Evolutionary conservation across 2,888 invertebrate genomes (phyloP), one percentile per base, ranked within the genome.

Genomic region (Candidula unifasciata): DNA sequence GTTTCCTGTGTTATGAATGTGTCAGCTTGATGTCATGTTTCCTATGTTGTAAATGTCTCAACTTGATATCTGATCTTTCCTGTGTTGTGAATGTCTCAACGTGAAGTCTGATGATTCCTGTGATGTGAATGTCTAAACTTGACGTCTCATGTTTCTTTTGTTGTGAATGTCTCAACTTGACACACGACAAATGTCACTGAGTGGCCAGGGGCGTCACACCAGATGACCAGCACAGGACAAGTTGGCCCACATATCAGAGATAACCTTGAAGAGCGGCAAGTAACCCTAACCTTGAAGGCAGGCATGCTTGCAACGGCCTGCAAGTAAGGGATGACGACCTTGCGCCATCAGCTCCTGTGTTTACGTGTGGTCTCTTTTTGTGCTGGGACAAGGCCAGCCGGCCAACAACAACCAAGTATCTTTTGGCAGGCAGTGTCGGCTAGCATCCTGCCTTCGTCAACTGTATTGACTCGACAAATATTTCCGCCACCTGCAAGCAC

Each of bases 391-490:
- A 37, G 33, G 37, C 35, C 78, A 78, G 64, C 60, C 21, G 64
- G 60, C 24, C 30, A 64, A 78, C 64, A 24, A 37, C 78, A 64
- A 78, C 27, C 44, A 6, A 44, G 52, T 52, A 52, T n/a, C 52
- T 52, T 66, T 57, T 77, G 77, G 35, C 57, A 21, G 33, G 18
- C 60, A 0, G 30, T 60, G 33, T 77, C 60, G 57, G 35, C 30
- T 3, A 24, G 33, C 1, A 30, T 60, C 60, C 57, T 21, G n/a
- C 35, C 60, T 13, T 33, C 60, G 60, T 60, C 57, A 76, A 33
- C 57, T 6, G 35, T 35, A 21, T 77, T 60, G 33, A 57, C 77
- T 60, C 77, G 35, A 6, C 52, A 76, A 57, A 76, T 52, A 76
- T 57, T 13, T 10, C 30, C 27, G 13, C 76, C 8, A 18, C 35